These are phyloP conservation scores for Poicephalus gulielmi DNA, from an alignment of 2,113 vertebrate genomes.

Conservation along the genomic window DNA sequence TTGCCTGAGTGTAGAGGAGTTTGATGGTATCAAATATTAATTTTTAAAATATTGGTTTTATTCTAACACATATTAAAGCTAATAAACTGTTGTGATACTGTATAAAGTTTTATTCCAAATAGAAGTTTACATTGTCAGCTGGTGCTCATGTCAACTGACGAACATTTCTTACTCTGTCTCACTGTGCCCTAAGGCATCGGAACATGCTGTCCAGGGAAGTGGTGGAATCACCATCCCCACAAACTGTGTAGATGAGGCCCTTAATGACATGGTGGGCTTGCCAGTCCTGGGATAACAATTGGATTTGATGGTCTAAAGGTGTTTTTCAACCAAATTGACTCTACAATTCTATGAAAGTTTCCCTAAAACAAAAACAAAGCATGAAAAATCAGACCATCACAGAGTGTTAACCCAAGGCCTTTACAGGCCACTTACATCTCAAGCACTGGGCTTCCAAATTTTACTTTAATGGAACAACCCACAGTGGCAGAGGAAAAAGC, in stretches of 20 bases:
- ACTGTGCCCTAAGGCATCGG: neutral
- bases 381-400: neutral
- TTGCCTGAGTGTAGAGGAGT: neutral
- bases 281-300: neutral
- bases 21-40: neutral
- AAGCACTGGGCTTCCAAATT: neutral
- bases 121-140: neutral
- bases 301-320: neutral
- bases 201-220: neutral
- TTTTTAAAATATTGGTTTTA: neutral
- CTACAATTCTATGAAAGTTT: neutral
- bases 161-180: neutral
- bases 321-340: neutral
- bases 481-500: neutral
- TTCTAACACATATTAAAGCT: neutral
- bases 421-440: neutral
- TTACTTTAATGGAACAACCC: neutral
- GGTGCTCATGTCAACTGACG: neutral
- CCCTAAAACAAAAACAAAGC: neutral
- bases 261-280: neutral
- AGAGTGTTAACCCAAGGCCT: neutral
- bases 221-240: neutral
- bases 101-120: neutral
- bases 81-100: neutral
- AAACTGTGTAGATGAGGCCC: neutral